phyloP scores from a whole-genome alignment of 2,797 vertebrate genomes.

The Tympanoctomys barrerae region DNA sequence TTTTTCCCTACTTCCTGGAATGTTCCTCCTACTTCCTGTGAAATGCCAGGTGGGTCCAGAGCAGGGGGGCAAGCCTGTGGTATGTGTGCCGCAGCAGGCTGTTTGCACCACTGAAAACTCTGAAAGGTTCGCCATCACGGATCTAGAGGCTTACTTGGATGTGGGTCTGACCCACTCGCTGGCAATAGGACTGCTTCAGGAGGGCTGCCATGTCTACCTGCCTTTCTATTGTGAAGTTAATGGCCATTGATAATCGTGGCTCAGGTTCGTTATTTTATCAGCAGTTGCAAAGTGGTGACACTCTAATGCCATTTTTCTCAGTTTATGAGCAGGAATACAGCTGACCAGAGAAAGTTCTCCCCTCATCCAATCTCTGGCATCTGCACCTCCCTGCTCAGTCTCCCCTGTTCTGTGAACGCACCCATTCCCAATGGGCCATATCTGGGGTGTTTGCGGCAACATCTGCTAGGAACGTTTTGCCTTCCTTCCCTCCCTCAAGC shows the following conservation, averaged over 20 bases:
- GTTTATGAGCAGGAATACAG: neutral
- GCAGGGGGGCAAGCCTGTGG: neutral
- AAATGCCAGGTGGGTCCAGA: neutral
- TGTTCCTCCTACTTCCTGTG: neutral
- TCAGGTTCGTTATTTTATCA: neutral
- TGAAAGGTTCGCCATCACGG: neutral
- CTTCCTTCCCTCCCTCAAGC: neutral
- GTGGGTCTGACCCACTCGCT: neutral
- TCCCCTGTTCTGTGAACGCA: accelerated
- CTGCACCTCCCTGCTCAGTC: accelerated
- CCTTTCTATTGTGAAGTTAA: accelerated
- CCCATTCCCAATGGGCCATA: accelerated
- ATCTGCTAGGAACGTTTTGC: neutral
- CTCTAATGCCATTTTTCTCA: accelerated
- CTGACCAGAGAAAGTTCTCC: neutral
- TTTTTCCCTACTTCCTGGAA: neutral
- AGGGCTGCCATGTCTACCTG: accelerated
- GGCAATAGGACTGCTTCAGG: neutral
- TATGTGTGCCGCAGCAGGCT: neutral
- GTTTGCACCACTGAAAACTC: neutral
- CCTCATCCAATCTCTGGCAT: accelerated
- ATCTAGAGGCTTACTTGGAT: neutral
- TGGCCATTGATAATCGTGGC: accelerated
- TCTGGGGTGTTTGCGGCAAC: neutral
- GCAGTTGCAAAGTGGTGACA: accelerated